phyloP scores from a whole-genome alignment of 23 tunicate species.

The Ascidia mentula region DNA sequence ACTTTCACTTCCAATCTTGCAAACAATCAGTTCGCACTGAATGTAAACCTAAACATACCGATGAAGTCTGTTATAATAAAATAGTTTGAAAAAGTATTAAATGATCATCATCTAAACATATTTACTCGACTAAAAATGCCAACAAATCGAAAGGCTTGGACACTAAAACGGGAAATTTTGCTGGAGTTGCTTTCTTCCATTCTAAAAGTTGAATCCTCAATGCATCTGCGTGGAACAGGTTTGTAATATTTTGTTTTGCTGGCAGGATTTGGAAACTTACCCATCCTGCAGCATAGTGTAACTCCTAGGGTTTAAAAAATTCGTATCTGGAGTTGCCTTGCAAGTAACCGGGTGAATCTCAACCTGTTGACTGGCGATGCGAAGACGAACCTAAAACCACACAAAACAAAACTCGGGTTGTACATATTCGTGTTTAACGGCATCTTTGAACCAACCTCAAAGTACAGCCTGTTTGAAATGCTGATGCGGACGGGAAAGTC shows the following conservation, averaged over 20 bases:
- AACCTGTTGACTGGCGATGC: slow-evolving; percentile 38
- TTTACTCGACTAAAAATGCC: slow-evolving; percentile 20
- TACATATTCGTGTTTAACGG: not conserved
- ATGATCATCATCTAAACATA: no score
- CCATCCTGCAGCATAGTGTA: slow-evolving; percentile 35
- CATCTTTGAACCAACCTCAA: slow-evolving; percentile 13
- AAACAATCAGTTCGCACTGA: slow-evolving; percentile 43
- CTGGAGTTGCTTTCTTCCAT: slow-evolving; percentile 16
- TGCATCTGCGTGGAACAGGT: slow-evolving; percentile 2
- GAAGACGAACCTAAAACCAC: slow-evolving; percentile 21
- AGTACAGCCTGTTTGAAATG: slow-evolving; percentile 17
- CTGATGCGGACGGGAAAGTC: slow-evolving; percentile 32
- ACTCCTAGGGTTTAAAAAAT: slow-evolving; percentile 27
- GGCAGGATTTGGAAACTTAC: slow-evolving; percentile 9
- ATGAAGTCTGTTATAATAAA: not conserved
- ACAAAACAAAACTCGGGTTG: not conserved
- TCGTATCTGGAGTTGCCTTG: slow-evolving; percentile 34
- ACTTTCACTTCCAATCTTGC: slow-evolving; percentile 29
- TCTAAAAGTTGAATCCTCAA: slow-evolving; percentile 28
- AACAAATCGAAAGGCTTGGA: slow-evolving; percentile 44
- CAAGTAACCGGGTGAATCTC: slow-evolving; percentile 56
- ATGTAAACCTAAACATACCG: slow-evolving; percentile 19
- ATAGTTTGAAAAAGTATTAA: not conserved
- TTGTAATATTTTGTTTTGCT: not conserved
- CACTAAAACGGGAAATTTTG: slow-evolving; percentile 46